Percentiles rank a stretch among this genome's conserved stretches.
Conservation (phyloP, 1,140 invertebrate genomes). For the Meloidogyne chitwoodi region DNA sequence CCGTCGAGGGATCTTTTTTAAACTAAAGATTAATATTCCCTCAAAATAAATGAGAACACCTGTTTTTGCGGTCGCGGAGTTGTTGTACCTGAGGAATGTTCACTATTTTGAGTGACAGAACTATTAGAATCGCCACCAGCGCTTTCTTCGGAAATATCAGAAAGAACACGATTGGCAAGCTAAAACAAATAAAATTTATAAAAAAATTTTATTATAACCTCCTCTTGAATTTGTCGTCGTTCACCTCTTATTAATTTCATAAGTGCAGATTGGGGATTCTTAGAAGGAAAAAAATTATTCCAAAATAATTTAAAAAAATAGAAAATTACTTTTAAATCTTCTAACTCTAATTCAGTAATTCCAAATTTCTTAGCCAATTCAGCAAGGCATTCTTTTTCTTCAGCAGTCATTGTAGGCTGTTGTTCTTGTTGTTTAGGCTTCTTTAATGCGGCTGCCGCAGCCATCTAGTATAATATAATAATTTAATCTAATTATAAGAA, state of each 20-base stretch:
- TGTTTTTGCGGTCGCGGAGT: not conserved
- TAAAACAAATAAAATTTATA: slow-evolving; percentile 17
- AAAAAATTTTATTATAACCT: not conserved
- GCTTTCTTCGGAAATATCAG: slow-evolving; percentile 50
- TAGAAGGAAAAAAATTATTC: not conserved
- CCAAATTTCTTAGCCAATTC: slow-evolving; percentile 1
- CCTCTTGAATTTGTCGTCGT: slow-evolving; percentile 48
- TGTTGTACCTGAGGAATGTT: slow-evolving; percentile 7
- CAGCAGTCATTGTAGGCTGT: slow-evolving; percentile 1
- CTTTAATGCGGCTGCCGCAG: not conserved
- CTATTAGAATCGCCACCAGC: slow-evolving; percentile 35
- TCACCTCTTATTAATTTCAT: slow-evolving; percentile 55
- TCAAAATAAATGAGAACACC: not conserved
- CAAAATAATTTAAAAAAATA: not conserved
- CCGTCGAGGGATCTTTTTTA: not conserved
- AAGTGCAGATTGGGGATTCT: slow-evolving; percentile 23
- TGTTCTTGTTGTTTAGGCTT: not conserved
- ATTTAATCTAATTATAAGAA: too few relatives aligned
- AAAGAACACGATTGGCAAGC: slow-evolving; percentile 53
- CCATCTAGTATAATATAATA: not conserved
- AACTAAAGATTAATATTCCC: not conserved
- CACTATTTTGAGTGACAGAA: slow-evolving; percentile 42
- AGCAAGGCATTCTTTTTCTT: not conserved
- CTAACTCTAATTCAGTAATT: slow-evolving; percentile 2
- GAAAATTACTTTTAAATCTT: slow-evolving; percentile 2